phyloP scores from a whole-genome alignment of 2,113 vertebrate species.

The Lophura nycthemera region DNA sequence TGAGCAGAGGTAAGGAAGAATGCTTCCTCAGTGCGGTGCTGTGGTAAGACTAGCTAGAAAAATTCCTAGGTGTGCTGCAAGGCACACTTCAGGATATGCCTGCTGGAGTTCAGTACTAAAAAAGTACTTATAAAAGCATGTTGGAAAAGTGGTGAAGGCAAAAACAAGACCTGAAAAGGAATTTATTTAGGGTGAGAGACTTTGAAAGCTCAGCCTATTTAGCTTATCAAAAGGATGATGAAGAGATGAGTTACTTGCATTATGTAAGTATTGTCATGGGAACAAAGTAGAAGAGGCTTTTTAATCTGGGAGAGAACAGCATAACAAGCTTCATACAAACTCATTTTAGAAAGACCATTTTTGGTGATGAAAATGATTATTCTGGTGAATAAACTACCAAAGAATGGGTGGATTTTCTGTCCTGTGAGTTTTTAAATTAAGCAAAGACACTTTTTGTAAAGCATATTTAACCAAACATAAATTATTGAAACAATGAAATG shows the following conservation, averaged over 20 bases:
- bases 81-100: not conserved
- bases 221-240: constrained; percentile 25
- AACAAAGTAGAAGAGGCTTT: constrained; percentile 11
- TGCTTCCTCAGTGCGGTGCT: not conserved
- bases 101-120: not conserved
- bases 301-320: constrained; percentile 5
- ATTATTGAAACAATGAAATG: not conserved
- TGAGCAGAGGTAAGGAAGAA: not conserved
- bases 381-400: constrained; percentile 8
- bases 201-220: not conserved
- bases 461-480: not conserved
- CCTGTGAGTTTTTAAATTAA: constrained; percentile 21
- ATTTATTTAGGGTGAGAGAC: not conserved
- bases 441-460: not conserved
- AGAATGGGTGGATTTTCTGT: not conserved
- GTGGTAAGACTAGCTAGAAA: not conserved
- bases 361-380: not conserved
- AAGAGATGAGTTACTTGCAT: constrained; percentile 5
- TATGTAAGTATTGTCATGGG: constrained; percentile 33
- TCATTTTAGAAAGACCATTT: constrained; percentile 26
- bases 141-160: not conserved
- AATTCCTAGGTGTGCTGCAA: not conserved
- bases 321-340: constrained; percentile 16
- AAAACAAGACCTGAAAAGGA: not conserved
- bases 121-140: constrained; percentile 1